Conservation (phyloP, 2,888 invertebrate genomes). For the Cylloceria caligata region DNA sequence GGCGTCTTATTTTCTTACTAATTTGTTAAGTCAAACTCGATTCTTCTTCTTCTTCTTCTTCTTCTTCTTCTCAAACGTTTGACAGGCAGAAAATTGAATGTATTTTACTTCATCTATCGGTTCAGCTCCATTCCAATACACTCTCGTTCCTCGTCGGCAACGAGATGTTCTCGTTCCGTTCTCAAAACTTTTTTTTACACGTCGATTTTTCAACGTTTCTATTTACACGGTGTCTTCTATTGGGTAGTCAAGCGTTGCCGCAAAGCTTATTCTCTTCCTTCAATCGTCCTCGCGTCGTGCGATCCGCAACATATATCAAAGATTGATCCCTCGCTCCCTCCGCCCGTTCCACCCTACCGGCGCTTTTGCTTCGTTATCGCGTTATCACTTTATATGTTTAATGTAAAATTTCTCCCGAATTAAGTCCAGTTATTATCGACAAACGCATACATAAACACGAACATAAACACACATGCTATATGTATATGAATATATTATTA, state of each 20-base stretch:
- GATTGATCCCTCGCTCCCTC: conserved; percentile 43
- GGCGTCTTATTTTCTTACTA: conserved; percentile 25
- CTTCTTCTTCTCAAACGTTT: conserved; percentile 28
- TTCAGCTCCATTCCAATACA: conserved; percentile 63
- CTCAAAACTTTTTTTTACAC: conserved; percentile 60
- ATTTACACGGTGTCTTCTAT: conserved; percentile 18
- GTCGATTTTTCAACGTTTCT: conserved; percentile 62
- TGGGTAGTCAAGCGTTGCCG: conserved; percentile 37
- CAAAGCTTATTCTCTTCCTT: conserved; percentile 30
- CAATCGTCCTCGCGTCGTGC: conserved; percentile 14
- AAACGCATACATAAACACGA: conserved; percentile 52
- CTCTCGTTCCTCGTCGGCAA: conserved; percentile 36
- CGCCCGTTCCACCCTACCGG: conserved; percentile 53
- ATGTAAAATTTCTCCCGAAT: conserved; percentile 57
- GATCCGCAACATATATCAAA: conserved; percentile 20
- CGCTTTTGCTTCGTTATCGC: conserved; percentile 65
- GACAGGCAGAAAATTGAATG: conserved; percentile 29
- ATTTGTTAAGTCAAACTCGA: conserved; percentile 36
- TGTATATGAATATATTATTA: conserved; percentile 48
- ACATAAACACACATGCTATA: conserved; percentile 43
- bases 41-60: conserved; percentile 12
- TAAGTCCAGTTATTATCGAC: conserved; percentile 60
- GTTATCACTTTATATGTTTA: conserved; percentile 59
- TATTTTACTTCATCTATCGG: conserved; percentile 19
- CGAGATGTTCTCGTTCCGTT: conserved; percentile 46